Evolutionary conservation across 2,113 vertebrate genomes (phyloP).

Genomic region (Cheilinus undulatus): DNA sequence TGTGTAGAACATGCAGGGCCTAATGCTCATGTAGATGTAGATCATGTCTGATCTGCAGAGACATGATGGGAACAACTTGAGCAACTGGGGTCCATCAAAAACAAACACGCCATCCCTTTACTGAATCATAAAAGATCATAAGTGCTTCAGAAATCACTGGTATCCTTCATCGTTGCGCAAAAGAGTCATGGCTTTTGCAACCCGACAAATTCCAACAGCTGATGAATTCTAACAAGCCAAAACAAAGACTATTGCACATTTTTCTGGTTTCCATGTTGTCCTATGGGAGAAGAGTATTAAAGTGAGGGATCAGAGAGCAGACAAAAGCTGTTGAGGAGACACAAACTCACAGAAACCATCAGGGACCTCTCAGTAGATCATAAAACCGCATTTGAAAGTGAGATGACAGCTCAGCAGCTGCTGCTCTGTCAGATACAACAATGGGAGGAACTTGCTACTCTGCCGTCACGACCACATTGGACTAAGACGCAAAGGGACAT

Average conservation of each 20-base stretch:
- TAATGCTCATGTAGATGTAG: conserved; percentile 7
- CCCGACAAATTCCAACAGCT: background rate
- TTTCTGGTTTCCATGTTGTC: background rate
- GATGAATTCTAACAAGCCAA: background rate
- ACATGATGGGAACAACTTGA: background rate
- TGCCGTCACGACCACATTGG: conserved; percentile 19
- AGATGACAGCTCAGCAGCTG: conserved; percentile 37
- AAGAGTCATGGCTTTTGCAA: background rate
- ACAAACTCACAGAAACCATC: background rate
- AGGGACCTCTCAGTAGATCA: conserved; percentile 22
- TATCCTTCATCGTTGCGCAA: background rate
- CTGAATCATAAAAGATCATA: too few relatives aligned
- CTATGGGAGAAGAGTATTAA: background rate
- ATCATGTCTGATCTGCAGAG: conserved; percentile 12
- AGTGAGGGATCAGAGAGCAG: background rate
- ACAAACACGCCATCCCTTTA: background rate
- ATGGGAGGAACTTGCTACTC: conserved; percentile 37
- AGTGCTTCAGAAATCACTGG: background rate
- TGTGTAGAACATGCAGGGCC: background rate
- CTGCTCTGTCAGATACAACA: conserved; percentile 36
- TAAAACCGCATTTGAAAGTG: conserved; percentile 45
- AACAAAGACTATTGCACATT: background rate
- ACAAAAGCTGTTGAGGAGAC: background rate
- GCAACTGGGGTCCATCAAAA: conserved; percentile 30
- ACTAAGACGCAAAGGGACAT: background rate